Conservation (phyloP, 64 coral and sea anemone genomes). For the Montipora cactus region DNA sequence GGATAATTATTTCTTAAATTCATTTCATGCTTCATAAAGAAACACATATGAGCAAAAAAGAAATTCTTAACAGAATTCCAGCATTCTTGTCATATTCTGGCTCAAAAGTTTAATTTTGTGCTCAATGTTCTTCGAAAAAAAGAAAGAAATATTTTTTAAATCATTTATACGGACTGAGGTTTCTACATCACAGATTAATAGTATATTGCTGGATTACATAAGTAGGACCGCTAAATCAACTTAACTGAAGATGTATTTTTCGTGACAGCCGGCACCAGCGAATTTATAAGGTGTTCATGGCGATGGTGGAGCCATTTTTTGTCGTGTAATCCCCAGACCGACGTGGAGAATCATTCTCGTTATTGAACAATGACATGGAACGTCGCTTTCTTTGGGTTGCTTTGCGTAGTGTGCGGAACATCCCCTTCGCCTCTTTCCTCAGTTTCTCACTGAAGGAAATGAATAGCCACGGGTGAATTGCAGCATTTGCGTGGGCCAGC, state of each 20-base stretch:
- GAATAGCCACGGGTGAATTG: constrained; percentile 74
- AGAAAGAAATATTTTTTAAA: no score
- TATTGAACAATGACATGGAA: neutral
- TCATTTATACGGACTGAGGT: no score
- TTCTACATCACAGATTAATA: no score
- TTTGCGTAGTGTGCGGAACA: neutral
- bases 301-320: neutral
- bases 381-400: neutral
- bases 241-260: neutral
- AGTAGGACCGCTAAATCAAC: no score
- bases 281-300: neutral
- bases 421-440: neutral
- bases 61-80: no score
- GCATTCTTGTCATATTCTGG: no score
- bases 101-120: no score
- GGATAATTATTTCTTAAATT: no score
- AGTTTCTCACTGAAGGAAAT: constrained; percentile 26
- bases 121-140: no score
- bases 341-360: neutral
- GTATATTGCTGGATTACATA: no score
- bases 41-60: no score
- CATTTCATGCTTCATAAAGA: no score
- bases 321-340: neutral
- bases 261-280: neutral
- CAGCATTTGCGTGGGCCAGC: constrained; percentile 74